Percentiles rank a stretch among this genome's conserved stretches.
These are phyloP conservation scores for Gadopsis bispinosus DNA, from an alignment of 2,797 vertebrate genomes.

Conservation along the genomic window DNA sequence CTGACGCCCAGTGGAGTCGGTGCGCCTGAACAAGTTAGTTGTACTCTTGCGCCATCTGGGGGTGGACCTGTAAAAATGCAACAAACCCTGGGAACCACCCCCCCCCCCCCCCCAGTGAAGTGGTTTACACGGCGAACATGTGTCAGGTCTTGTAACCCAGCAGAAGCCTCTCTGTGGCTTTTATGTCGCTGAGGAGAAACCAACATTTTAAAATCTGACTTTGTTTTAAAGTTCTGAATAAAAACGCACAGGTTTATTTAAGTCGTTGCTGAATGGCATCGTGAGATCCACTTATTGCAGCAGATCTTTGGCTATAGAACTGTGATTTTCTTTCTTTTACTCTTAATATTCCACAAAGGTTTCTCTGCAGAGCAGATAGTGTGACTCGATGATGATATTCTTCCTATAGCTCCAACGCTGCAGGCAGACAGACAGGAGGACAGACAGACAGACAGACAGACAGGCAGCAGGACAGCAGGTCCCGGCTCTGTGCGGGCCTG, in stretches of 20 bases:
- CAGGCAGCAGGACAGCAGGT: neutral
- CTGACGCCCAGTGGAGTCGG: too few species aligned
- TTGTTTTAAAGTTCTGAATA: neutral
- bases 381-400: neutral
- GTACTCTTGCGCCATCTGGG: conserved; percentile 55
- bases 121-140: conserved; percentile 1
- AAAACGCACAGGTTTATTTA: neutral
- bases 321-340: neutral
- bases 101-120: too few species aligned
- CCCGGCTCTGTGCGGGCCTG: conserved; percentile 44
- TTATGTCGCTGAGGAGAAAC: neutral
- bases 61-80: neutral
- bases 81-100: neutral
- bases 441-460: too few species aligned
- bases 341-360: too few species aligned
- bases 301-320: neutral
- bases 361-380: neutral
- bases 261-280: neutral
- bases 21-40: neutral
- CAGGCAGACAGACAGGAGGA: too few species aligned
- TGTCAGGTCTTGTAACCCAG: conserved; percentile 6
- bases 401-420: neutral
- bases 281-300: neutral
- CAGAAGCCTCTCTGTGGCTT: neutral
- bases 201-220: neutral